Percentiles rank a stretch among this genome's conserved stretches.
Evolutionary conservation across 2,113 vertebrate genomes (phyloP).

Genomic region (Rhizomys pruinosus): DNA sequence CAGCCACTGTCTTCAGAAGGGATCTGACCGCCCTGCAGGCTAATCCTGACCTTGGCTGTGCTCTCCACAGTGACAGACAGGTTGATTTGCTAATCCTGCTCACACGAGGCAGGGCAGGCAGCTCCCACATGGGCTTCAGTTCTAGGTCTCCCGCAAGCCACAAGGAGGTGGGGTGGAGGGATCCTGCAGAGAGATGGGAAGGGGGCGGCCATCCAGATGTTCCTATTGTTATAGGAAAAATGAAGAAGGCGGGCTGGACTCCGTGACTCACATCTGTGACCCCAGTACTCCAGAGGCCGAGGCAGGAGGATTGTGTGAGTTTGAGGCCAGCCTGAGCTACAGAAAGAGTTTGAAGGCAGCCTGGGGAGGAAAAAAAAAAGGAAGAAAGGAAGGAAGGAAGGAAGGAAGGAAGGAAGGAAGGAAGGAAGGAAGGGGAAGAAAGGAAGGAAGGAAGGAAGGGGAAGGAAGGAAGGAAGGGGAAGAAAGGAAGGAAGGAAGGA

Average conservation of each 20-base stretch:
- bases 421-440: background rate
- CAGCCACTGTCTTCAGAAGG: background rate
- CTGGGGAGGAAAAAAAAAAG: background rate
- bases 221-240: background rate
- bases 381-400: no score
- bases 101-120: background rate
- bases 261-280: background rate
- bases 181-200: background rate
- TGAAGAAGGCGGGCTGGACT: background rate
- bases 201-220: background rate
- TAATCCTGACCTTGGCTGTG: background rate
- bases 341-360: background rate
- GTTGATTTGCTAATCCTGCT: constrained; percentile 6
- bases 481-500: background rate
- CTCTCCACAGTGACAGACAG: background rate
- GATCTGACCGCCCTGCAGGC: background rate
- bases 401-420: no score
- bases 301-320: background rate
- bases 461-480: no score
- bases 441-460: no score
- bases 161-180: background rate
- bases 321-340: background rate
- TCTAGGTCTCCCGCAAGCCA: background rate
- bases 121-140: background rate
- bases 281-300: background rate